A percentile compares a stretch with the other conserved stretches of the same genome.
Conservation (phyloP, 2,797 vertebrate genomes). For the Mus caroli region DNA sequence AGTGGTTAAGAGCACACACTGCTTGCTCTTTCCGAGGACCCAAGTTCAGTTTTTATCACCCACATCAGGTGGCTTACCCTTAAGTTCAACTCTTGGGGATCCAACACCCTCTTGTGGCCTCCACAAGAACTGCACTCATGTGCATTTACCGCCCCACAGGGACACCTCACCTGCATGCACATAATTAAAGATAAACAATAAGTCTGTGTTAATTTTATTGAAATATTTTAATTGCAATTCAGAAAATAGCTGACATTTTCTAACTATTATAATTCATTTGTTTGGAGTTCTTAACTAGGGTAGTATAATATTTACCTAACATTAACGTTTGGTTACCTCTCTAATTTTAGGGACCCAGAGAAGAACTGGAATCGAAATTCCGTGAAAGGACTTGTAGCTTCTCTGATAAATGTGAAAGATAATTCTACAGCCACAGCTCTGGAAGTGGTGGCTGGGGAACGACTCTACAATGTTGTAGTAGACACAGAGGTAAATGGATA, state of each 20-base stretch:
- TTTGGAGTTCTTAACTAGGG: slow-evolving; percentile 50
- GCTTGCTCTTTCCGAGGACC: neutral
- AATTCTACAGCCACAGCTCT: slow-evolving; percentile 93
- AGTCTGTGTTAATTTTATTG: neutral
- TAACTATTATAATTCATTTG: slow-evolving; percentile 13
- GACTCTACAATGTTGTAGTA: slow-evolving; percentile 96
- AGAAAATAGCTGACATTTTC: slow-evolving; percentile 41
- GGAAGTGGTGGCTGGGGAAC: slow-evolving; percentile 95
- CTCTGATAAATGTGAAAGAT: slow-evolving; percentile 93
- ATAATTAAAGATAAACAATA: neutral
- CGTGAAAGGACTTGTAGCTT: slow-evolving; percentile 96
- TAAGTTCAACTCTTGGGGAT: neutral
- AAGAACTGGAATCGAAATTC: slow-evolving; percentile 92
- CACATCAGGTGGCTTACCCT: neutral
- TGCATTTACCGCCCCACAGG: neutral
- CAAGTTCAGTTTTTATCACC: neutral
- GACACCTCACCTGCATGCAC: neutral
- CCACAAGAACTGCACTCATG: neutral
- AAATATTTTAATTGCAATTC: slow-evolving; percentile 50
- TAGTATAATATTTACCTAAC: neutral
- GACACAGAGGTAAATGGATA: slow-evolving; percentile 94
- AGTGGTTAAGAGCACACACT: neutral
- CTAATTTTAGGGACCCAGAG: slow-evolving; percentile 93
- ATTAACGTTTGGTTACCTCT: slow-evolving; percentile 66
- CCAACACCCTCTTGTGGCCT: neutral